These are phyloP conservation scores for Danaus plexippus DNA, from an alignment of 1,140 invertebrate species.

Conservation along the genomic window DNA sequence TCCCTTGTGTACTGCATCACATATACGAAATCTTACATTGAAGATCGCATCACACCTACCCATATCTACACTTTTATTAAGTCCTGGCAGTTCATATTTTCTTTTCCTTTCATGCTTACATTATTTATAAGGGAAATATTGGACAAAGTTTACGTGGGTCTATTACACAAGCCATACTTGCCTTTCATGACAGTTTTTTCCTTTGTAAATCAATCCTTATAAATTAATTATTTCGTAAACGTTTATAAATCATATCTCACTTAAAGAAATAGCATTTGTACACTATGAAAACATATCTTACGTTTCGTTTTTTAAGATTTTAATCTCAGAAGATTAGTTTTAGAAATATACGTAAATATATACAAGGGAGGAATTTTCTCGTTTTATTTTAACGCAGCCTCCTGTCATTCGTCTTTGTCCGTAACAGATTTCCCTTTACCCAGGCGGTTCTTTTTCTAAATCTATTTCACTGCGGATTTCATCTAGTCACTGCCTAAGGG, in stretches of 20 bases:
- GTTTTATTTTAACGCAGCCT: conserved; percentile 10
- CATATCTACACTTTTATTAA: conserved; percentile 24
- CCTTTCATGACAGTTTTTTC: conserved; percentile 10
- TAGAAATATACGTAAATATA: too few relatives aligned
- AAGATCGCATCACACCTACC: conserved; percentile 28
- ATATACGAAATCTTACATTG: conserved; percentile 48
- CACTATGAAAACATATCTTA: too few relatives aligned
- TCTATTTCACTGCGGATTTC: conserved; percentile 30
- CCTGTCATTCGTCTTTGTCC: conserved; percentile 34
- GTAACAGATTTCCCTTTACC: conserved; percentile 30
- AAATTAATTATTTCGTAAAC: too few relatives aligned
- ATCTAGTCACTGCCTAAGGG: conserved; percentile 26
- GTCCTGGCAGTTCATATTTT: conserved; percentile 17
- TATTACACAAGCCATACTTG: background rate
- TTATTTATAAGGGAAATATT: conserved; percentile 24
- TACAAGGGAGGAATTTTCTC: background rate
- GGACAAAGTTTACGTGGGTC: conserved; percentile 17
- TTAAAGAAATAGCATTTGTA: too few relatives aligned
- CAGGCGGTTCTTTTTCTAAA: conserved; percentile 30
- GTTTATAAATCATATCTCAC: too few relatives aligned
- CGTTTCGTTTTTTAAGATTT: too few relatives aligned
- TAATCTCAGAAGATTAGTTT: too few relatives aligned
- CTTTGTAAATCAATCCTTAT: conserved; percentile 8
- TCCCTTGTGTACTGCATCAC: conserved; percentile 56
- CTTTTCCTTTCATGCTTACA: conserved; percentile 11